These are phyloP conservation scores for Vulpes lagopus DNA, from an alignment of 2,113 vertebrate species.

Conservation along the genomic window DNA sequence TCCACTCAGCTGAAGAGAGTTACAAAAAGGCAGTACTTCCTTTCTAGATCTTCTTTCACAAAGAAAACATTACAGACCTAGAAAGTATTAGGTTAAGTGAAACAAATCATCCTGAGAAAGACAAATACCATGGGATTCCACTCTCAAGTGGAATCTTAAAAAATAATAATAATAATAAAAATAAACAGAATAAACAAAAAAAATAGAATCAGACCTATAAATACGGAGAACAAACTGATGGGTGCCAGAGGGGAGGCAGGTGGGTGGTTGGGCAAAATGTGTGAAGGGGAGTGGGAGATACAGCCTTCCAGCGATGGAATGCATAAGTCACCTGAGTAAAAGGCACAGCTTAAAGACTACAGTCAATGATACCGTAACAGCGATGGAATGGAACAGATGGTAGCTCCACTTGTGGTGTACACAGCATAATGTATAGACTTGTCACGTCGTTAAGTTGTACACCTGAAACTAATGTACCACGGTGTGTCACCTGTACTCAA, in stretches of 20 bases:
- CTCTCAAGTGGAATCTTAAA: background rate
- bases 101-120: background rate
- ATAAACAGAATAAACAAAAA: background rate
- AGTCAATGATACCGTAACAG: background rate
- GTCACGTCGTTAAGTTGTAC: background rate
- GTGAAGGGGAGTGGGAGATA: background rate
- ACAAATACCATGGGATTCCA: background rate
- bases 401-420: background rate
- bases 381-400: background rate
- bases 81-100: background rate
- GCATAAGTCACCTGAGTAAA: background rate
- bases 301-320: background rate
- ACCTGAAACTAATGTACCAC: background rate
- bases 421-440: background rate
- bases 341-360: background rate
- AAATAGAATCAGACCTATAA: background rate
- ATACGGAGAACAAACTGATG: background rate
- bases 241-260: background rate
- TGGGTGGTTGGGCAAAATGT: background rate
- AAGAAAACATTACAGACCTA: background rate
- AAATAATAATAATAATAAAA: background rate
- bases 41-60: background rate
- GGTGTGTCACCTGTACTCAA: background rate
- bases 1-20: background rate
- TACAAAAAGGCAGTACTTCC: background rate